A percentile compares a stretch with the other conserved stretches of the same genome.
These are phyloP conservation scores for Corynorhinus townsendii DNA, from an alignment of 2,113 vertebrate species.

Conservation along the genomic window DNA sequence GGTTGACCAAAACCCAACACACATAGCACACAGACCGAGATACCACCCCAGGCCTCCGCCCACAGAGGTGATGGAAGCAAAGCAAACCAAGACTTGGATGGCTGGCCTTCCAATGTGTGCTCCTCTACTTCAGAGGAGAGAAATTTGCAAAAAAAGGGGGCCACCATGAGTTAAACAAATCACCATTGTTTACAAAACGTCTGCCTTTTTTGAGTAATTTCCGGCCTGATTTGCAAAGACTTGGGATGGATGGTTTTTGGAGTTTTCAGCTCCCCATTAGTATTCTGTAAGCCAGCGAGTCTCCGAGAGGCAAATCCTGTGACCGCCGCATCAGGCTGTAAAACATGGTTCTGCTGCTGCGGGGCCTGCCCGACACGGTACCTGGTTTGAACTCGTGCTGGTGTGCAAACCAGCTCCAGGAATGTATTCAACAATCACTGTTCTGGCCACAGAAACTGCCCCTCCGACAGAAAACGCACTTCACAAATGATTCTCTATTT, in stretches of 20 bases:
- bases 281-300: conserved; percentile 48
- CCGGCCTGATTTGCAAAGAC: conserved; percentile 35
- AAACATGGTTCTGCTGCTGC: conserved; percentile 48
- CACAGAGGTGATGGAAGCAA: background rate
- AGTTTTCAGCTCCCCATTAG: conserved; percentile 47
- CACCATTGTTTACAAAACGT: conserved; percentile 33
- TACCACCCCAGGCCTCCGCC: background rate
- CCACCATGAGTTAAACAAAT: conserved; percentile 27
- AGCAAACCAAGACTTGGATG: background rate
- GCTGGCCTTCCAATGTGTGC: background rate
- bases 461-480: conserved; percentile 70
- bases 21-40: background rate
- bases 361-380: conserved; percentile 59
- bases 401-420: conserved; percentile 62
- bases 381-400: conserved; percentile 55
- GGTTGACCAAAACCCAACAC: background rate
- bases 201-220: conserved; percentile 16
- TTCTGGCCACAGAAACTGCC: conserved; percentile 63
- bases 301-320: conserved; percentile 49
- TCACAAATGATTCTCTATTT: conserved; percentile 43
- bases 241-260: background rate
- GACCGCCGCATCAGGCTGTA: conserved; percentile 36
- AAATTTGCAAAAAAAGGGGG: background rate
- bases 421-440: conserved; percentile 52
- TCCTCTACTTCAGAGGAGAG: background rate